These are phyloP conservation scores for Ophiodon elongatus DNA, from an alignment of 2,113 vertebrate species.

Conservation along the genomic window DNA sequence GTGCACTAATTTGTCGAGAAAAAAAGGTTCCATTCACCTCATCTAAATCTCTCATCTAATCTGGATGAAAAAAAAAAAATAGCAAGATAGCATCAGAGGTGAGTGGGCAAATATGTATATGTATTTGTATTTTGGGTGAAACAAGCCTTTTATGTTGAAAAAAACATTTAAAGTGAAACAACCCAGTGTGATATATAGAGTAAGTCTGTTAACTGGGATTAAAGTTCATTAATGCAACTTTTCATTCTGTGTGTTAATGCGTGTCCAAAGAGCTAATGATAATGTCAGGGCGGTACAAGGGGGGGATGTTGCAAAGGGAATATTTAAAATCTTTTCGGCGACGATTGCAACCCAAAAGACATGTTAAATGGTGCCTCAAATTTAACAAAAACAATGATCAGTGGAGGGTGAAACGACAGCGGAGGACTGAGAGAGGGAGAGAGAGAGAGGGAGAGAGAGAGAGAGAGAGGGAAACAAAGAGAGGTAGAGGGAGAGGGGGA, in stretches of 20 bases:
- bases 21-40: not conserved
- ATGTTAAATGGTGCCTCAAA: slow-evolving; percentile 62
- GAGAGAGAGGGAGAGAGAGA: slow-evolving; percentile 42
- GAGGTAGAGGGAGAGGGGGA: slow-evolving; percentile 36
- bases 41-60: not conserved
- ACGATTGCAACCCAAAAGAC: slow-evolving; percentile 26
- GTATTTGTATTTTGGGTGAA: not conserved
- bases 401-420: slow-evolving; percentile 55
- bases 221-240: slow-evolving; percentile 23
- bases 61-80: not conserved
- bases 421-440: slow-evolving; percentile 31
- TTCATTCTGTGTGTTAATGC: slow-evolving; percentile 18
- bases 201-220: not conserved
- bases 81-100: not conserved
- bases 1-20: not conserved
- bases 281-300: slow-evolving; percentile 1
- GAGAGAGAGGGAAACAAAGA: slow-evolving; percentile 47
- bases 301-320: not conserved
- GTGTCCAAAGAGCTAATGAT: slow-evolving; percentile 8
- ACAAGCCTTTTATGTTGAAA: not conserved
- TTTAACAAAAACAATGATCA: slow-evolving; percentile 66
- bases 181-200: too few species aligned
- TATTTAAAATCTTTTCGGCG: not conserved
- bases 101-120: not conserved
- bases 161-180: not conserved